Conservation (phyloP, 2,797 vertebrate species). For the Typhlichthys eigenmanni region DNA sequence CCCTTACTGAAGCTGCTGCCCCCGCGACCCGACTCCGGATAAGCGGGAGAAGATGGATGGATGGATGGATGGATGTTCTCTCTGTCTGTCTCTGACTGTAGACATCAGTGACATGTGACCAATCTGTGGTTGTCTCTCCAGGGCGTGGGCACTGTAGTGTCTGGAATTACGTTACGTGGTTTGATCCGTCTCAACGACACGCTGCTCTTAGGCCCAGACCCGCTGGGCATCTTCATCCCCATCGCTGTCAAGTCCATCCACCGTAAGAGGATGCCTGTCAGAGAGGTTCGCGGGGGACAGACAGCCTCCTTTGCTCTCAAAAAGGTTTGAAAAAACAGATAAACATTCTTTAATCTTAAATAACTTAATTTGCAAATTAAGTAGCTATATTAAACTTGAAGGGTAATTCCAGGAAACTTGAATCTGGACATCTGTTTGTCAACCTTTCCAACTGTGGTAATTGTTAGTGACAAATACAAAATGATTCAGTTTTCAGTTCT, state of each 20-base stretch:
- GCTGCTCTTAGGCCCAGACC: constrained; percentile 85
- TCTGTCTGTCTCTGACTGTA: not conserved
- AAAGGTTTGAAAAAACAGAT: constrained; percentile 69
- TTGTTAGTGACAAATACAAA: too few species aligned
- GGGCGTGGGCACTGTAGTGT: constrained; percentile 89
- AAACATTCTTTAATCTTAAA: too few species aligned
- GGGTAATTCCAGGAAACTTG: too few species aligned
- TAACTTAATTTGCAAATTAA: too few species aligned
- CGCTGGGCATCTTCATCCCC: constrained; percentile 84
- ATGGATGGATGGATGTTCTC: not conserved
- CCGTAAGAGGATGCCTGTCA: constrained; percentile 88
- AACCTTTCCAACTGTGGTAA: too few species aligned
- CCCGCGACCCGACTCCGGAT: too few species aligned
- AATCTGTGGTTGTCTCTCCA: constrained; percentile 35
- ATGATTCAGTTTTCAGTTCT: too few species aligned
- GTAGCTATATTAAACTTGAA: too few species aligned
- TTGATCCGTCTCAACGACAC: constrained; percentile 87
- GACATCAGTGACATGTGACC: not conserved
- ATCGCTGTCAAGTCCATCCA: constrained; percentile 89
- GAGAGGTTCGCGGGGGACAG: constrained; percentile 87
- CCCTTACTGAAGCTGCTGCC: too few species aligned
- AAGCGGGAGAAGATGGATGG: too few species aligned
- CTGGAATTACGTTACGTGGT: constrained; percentile 85
- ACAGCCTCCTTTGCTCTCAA: constrained; percentile 88
- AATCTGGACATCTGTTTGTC: too few species aligned